Percentiles rank a stretch among this genome's conserved stretches.
These are phyloP conservation scores for Clavelina lepadiformis DNA, from an alignment of 23 tunicate genomes.

Conservation along the genomic window DNA sequence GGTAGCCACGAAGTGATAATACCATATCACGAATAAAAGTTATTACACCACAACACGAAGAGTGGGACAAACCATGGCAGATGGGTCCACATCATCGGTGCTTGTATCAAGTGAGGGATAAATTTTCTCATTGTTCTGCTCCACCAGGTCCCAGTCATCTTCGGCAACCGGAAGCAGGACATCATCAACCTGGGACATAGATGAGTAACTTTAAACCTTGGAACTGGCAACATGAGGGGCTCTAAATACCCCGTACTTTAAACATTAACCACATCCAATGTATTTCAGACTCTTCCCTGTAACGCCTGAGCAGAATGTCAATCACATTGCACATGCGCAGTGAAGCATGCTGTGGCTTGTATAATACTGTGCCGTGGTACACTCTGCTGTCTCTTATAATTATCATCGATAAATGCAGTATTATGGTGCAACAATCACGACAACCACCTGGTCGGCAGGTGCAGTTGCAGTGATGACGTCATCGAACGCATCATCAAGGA, in stretches of 20 bases:
- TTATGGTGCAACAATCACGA: background rate
- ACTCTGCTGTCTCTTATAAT: background rate
- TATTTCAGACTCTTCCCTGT: too few species aligned
- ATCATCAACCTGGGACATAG: conserved; percentile 23
- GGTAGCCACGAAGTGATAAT: too few species aligned
- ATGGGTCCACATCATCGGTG: too few species aligned
- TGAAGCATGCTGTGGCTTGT: background rate
- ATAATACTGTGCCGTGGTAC: background rate
- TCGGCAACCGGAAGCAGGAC: conserved; percentile 61
- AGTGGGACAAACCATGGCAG: background rate
- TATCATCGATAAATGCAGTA: background rate
- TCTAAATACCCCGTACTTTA: too few species aligned
- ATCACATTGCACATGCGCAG: background rate
- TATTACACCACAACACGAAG: too few species aligned
- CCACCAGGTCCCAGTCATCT: conserved; percentile 68
- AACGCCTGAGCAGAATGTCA: background rate
- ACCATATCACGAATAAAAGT: too few species aligned
- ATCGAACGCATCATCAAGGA: conserved; percentile 1
- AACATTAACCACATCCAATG: too few species aligned
- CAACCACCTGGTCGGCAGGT: background rate
- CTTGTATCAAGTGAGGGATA: conserved; percentile 37
- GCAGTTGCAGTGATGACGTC: background rate
- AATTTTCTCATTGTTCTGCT: conserved; percentile 26
- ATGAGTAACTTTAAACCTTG: too few species aligned
- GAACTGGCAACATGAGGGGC: too few species aligned